Conservation (phyloP, 2,888 invertebrate genomes). For the Enchytraeus crypticus region DNA sequence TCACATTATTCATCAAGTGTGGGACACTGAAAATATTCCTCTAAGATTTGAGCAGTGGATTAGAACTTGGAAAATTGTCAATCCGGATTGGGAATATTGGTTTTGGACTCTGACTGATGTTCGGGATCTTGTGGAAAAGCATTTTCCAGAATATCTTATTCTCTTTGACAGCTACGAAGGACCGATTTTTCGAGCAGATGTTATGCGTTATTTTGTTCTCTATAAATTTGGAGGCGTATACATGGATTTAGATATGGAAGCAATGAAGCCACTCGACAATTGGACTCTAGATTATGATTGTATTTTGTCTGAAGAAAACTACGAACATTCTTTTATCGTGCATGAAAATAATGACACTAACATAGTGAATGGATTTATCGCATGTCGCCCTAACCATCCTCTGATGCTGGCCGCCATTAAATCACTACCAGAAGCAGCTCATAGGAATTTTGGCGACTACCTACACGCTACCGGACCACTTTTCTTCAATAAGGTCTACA, state of each 20-base stretch:
- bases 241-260: conserved; percentile 24
- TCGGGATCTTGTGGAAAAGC: conserved; percentile 32
- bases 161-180: conserved; percentile 19
- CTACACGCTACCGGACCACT: conserved; percentile 22
- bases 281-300: conserved; percentile 20
- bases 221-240: conserved; percentile 28
- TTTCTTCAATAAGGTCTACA: conserved; percentile 15
- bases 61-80: conserved; percentile 34
- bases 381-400: conserved; percentile 20
- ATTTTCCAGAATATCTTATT: conserved; percentile 25
- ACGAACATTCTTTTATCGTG: conserved; percentile 23
- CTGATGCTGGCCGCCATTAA: conserved; percentile 19
- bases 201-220: conserved; percentile 26
- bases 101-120: conserved; percentile 45
- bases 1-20: conserved; percentile 26
- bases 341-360: conserved; percentile 10
- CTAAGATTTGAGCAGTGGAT: conserved; percentile 20
- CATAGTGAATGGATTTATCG: conserved; percentile 25
- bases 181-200: conserved; percentile 22
- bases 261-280: conserved; percentile 20
- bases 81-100: conserved; percentile 44
- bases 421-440: conserved; percentile 17
- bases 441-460: conserved; percentile 19
- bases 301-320: conserved; percentile 24
- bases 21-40: conserved; percentile 24